Conservation (phyloP, 2,797 vertebrate genomes). For the Silurus aristotelis region DNA sequence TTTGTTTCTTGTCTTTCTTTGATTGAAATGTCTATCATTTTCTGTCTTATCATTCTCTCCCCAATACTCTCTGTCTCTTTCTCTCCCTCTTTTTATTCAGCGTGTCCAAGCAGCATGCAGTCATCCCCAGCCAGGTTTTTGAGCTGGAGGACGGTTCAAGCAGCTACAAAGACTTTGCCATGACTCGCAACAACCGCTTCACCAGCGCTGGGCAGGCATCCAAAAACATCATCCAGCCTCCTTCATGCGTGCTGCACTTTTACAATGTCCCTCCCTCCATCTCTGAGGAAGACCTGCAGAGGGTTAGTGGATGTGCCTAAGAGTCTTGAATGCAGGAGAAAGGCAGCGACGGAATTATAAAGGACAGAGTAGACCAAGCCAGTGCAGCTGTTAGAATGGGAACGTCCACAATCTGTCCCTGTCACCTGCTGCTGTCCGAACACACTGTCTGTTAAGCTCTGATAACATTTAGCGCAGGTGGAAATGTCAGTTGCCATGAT, state of each 20-base stretch:
- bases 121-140: constrained; percentile 97
- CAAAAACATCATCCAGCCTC: constrained; percentile 97
- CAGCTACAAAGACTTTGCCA: constrained; percentile 97
- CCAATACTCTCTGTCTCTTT: background rate
- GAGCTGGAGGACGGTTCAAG: constrained; percentile 93
- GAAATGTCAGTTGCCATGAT: constrained; percentile 23
- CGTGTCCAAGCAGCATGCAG: constrained; percentile 94
- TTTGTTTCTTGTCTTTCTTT: constrained; percentile 14
- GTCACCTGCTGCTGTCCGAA: constrained; percentile 28
- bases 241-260: constrained; percentile 93
- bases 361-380: background rate
- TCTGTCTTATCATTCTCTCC: background rate
- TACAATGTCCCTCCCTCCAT: constrained; percentile 93
- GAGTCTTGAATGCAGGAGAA: background rate
- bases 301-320: constrained; percentile 67
- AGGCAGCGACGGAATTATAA: background rate
- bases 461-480: constrained; percentile 29
- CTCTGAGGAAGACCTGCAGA: constrained; percentile 88
- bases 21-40: constrained; percentile 22
- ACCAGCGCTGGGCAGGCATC: constrained; percentile 95
- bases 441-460: constrained; percentile 26
- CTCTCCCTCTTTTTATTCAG: constrained; percentile 64
- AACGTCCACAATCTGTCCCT: constrained; percentile 12
- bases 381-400: constrained; percentile 9
- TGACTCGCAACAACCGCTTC: constrained; percentile 98